Base-by-base conservation (phyloP, 2,113 vertebrate genomes). In the Grallaria varia region DNA sequence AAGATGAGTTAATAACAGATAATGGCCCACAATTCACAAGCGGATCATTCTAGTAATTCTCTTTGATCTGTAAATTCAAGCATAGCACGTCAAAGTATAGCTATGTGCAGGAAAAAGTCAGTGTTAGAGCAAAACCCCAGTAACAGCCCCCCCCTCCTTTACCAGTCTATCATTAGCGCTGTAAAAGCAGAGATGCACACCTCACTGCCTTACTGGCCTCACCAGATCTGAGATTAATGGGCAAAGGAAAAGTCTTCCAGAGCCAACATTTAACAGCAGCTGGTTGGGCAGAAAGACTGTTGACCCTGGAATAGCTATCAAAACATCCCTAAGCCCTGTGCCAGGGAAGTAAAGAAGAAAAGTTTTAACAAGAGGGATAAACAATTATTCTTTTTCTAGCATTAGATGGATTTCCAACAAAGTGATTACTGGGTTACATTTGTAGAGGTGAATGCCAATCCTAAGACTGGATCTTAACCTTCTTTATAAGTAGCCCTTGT, bases 1-100 rank as follows among this genome's bases (percentile, higher is more conserved):
- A 30, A 62, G 86, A 89, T 95, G 88, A 94, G 95, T 97, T 96
- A 97, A 96, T 97, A 96, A 95, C 77, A 94, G 91, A 96, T 96
- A 96, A 97, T 97, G 84, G 90, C 76, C 92, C 92, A 56, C 86
- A 90, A 27, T 66, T 92, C 80, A 94, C 86, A 92, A 92, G 60
- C 67, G 82, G 91, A 84, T 96, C 89, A 86, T 96, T 95, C 49
- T 94, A 83, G 72, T 89, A 81, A 84, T 53, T 93, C 84, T 84
- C 94, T 96, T 97, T 96, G 96, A 97, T 96, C 93, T 91, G 15
- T 74, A 69, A 67, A 42, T 91, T 91, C 82, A 94, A 63, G 87
- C 79, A 74, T 37, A 87, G 49, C 71, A 86, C 0, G 77, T 84
- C 93, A 96, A 88, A 80, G 63, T 74, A 25, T 20, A 82, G 44